Conservation (phyloP, 2,888 invertebrate genomes). For the Acleris literana region DNA sequence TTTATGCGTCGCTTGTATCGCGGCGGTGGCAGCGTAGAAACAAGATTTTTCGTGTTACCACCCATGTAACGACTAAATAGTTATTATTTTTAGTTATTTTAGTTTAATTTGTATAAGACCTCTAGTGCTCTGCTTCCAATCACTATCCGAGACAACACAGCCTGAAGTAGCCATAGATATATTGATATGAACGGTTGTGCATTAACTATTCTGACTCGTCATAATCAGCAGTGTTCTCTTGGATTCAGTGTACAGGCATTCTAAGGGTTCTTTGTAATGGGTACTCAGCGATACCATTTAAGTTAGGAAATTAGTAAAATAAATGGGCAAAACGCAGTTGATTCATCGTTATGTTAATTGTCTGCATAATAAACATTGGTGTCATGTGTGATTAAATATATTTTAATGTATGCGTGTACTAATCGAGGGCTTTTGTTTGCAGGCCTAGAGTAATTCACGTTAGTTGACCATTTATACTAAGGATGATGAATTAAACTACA, state of each 20-base stretch:
- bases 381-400: slow-evolving; percentile 30
- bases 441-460: slow-evolving; percentile 71
- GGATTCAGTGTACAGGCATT: background rate
- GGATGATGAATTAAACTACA: slow-evolving; percentile 68
- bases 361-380: slow-evolving; percentile 30
- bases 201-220: too few species aligned
- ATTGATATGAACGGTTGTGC: too few species aligned
- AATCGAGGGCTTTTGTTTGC: slow-evolving; percentile 55
- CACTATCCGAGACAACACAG: too few species aligned
- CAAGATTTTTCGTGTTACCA: slow-evolving; percentile 15
- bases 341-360: slow-evolving; percentile 27
- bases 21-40: slow-evolving; percentile 8
- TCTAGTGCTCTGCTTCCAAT: too few species aligned
- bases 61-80: background rate
- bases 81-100: background rate
- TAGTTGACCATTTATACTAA: slow-evolving; percentile 72
- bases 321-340: slow-evolving; percentile 15
- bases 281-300: slow-evolving; percentile 22
- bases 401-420: slow-evolving; percentile 29
- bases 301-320: slow-evolving; percentile 19
- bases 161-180: too few species aligned
- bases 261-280: background rate
- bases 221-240: too few species aligned
- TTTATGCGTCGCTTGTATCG: slow-evolving; percentile 3
- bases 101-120: background rate